phyloP scores from a whole-genome alignment of 2,113 vertebrate genomes.

The Actenoides lindsayi region DNA sequence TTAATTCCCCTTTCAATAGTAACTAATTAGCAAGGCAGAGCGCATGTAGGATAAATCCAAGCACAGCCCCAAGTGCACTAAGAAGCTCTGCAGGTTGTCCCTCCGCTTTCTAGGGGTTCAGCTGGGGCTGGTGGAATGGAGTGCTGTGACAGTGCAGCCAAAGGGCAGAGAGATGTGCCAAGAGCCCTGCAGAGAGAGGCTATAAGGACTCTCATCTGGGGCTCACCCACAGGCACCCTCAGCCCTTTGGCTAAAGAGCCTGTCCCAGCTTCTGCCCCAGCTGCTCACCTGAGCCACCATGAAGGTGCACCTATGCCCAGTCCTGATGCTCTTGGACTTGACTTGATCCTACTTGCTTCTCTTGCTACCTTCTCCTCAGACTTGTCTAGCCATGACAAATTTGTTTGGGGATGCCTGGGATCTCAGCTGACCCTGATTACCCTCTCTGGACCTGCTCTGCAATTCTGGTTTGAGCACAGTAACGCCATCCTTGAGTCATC shows the following conservation, averaged over 20 bases:
- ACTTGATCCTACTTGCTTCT: neutral
- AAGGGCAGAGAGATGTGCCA: neutral
- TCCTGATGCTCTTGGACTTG: neutral
- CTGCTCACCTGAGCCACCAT: neutral
- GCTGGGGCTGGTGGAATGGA: neutral
- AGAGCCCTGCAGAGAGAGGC: neutral
- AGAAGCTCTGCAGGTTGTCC: neutral
- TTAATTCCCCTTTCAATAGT: neutral
- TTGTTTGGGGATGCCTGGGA: neutral
- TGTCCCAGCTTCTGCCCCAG: neutral
- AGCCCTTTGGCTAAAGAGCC: neutral
- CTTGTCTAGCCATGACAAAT: fast-evolving
- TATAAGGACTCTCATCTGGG: fast-evolving
- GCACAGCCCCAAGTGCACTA: too few relatives aligned
- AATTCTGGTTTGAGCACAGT: neutral
- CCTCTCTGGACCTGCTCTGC: neutral
- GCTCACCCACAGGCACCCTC: neutral
- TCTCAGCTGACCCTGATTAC: neutral
- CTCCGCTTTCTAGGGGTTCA: fast-evolving
- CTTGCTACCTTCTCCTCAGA: neutral
- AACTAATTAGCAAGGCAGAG: neutral
- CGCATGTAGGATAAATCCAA: neutral
- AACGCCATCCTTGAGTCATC: too few relatives aligned
- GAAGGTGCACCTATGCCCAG: fast-evolving
- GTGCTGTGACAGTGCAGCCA: neutral